These are phyloP conservation scores for Tenrec ecaudatus DNA, from an alignment of 2,113 vertebrate species.

Conservation along the genomic window DNA sequence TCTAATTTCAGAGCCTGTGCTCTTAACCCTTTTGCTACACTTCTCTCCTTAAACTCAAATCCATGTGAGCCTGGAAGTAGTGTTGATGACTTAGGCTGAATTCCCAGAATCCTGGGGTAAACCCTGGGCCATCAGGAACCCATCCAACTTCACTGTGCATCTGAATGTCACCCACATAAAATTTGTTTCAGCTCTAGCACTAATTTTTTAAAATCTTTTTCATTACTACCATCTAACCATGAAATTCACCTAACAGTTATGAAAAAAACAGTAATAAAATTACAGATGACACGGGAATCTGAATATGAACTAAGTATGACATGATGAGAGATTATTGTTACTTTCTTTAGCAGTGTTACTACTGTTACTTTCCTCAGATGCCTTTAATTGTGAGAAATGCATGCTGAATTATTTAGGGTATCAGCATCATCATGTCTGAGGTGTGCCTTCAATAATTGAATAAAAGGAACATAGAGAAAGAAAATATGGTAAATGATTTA, in stretches of 20 bases:
- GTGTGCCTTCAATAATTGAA: slow-evolving; percentile 47
- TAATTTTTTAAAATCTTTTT: neutral
- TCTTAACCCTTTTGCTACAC: neutral
- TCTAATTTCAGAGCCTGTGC: neutral
- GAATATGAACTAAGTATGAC: neutral
- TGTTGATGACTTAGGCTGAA: neutral
- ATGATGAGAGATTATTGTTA: neutral
- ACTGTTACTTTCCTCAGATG: neutral
- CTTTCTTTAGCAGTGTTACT: neutral
- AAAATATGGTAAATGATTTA: slow-evolving; percentile 7
- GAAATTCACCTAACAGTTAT: slow-evolving; percentile 40
- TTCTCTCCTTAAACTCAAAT: neutral
- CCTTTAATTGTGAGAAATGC: slow-evolving; percentile 4
- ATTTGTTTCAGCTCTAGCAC: neutral
- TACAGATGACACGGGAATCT: neutral
- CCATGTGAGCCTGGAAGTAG: neutral
- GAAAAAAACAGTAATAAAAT: neutral
- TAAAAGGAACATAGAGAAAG: slow-evolving; percentile 19
- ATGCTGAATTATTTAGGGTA: neutral
- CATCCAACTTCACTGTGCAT: neutral
- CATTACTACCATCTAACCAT: neutral
- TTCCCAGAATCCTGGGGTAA: neutral
- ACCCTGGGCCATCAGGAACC: neutral
- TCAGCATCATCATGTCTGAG: neutral
- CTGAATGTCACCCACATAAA: neutral